phyloP scores from a whole-genome alignment of 2,888 invertebrate species.

The Emmelina monodactyla region DNA sequence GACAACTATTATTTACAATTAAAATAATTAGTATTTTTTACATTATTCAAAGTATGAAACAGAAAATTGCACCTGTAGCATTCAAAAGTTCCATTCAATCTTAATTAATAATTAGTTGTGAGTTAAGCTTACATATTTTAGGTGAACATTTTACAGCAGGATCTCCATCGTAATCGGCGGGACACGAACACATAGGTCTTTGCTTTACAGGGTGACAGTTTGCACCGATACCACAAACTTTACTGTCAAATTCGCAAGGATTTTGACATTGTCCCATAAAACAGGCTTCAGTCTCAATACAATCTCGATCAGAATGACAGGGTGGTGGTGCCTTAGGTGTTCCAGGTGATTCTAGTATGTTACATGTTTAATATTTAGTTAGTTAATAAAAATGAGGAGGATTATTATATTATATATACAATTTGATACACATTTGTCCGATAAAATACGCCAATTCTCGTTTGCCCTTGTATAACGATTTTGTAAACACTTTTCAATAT shows the following conservation, averaged over 20 bases:
- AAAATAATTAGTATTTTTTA: no score
- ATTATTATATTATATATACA: slow-evolving; percentile 11
- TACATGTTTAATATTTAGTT: slow-evolving; percentile 22
- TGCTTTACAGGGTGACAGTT: slow-evolving; percentile 84
- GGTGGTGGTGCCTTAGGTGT: slow-evolving; percentile 76
- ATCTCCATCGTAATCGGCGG: slow-evolving; percentile 81
- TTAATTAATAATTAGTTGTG: slow-evolving; percentile 22
- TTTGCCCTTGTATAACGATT: no score
- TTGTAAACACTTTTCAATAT: no score
- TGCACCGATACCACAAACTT: slow-evolving; percentile 78
- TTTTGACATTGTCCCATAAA: slow-evolving; percentile 83
- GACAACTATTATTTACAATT: no score
- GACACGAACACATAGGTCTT: slow-evolving; percentile 83
- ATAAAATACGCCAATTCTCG: slow-evolving; percentile 35
- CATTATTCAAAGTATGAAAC: no score
- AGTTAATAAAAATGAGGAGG: neutral
- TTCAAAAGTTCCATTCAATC: no score
- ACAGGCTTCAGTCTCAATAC: slow-evolving; percentile 83
- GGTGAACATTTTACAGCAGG: slow-evolving; percentile 82
- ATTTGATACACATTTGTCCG: slow-evolving; percentile 48
- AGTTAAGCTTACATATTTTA: slow-evolving; percentile 75
- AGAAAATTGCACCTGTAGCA: no score
- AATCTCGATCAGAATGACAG: slow-evolving; percentile 84
- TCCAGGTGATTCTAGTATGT: slow-evolving; percentile 73
- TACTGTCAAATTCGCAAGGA: slow-evolving; percentile 83